These are phyloP conservation scores for Motacilla tschutschensis DNA, from an alignment of 2,113 vertebrate species.

Conservation along the genomic window DNA sequence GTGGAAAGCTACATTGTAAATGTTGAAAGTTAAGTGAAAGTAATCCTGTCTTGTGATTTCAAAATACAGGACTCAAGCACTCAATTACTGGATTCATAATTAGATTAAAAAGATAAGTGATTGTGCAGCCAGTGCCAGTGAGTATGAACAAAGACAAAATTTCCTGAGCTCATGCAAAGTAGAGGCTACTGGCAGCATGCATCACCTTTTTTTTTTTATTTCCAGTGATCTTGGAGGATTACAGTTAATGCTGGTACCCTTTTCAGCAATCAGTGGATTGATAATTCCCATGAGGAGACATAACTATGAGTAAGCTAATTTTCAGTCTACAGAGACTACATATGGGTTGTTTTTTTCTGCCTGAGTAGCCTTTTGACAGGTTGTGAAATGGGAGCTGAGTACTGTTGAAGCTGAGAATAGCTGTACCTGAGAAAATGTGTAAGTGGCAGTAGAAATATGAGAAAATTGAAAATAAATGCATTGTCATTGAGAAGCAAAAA, in stretches of 20 bases:
- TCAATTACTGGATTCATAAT: background rate
- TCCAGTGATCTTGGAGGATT: background rate
- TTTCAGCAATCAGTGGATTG: background rate
- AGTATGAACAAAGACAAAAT: background rate
- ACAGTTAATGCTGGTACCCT: background rate
- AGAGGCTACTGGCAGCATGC: background rate
- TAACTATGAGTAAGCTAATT: background rate
- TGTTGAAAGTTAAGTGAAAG: background rate
- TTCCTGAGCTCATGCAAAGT: background rate
- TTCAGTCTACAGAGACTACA: background rate
- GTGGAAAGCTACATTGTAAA: background rate
- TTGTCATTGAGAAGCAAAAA: background rate
- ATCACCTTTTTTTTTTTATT: background rate
- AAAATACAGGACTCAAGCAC: background rate
- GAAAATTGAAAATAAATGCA: background rate
- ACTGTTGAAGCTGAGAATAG: background rate
- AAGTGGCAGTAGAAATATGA: background rate
- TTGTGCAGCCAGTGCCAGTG: fast-evolving
- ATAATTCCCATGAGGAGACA: background rate
- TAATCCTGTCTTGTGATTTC: background rate
- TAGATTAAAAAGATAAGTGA: background rate
- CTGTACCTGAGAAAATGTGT: background rate
- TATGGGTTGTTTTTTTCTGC: background rate
- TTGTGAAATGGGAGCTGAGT: background rate
- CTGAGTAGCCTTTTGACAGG: background rate